phyloP scores from a whole-genome alignment of 2,888 invertebrate genomes.

The Nemapogon koenigi region DNA sequence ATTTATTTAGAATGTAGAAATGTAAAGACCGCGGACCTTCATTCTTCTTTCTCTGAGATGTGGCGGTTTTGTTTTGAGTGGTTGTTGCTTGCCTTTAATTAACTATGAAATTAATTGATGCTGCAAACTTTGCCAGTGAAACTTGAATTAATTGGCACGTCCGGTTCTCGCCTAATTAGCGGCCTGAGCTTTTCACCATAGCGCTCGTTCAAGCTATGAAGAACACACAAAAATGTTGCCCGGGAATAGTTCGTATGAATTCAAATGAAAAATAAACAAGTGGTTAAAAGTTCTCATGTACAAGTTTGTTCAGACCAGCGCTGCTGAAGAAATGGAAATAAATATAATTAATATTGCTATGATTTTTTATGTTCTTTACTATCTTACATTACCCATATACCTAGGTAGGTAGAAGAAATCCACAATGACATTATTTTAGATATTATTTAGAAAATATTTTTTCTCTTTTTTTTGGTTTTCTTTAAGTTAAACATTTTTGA shows the following conservation, averaged over 20 bases:
- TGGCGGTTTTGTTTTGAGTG: conserved; percentile 44
- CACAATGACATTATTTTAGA: too few relatives aligned
- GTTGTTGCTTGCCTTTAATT: conserved; percentile 44
- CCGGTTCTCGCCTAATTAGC: conserved; percentile 65
- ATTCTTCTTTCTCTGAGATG: conserved; percentile 19
- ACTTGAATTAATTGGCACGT: conserved; percentile 66
- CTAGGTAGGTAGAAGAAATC: too few relatives aligned
- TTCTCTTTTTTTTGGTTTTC: too few relatives aligned
- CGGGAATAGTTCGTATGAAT: conserved; percentile 36
- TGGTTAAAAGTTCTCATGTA: too few relatives aligned
- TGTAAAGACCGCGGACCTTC: not conserved
- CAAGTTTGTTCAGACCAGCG: too few relatives aligned
- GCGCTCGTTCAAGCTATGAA: conserved; percentile 55
- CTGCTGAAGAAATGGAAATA: too few relatives aligned
- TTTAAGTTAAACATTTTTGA: too few relatives aligned
- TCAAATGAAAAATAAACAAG: too few relatives aligned
- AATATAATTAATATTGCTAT: too few relatives aligned
- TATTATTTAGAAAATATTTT: too few relatives aligned
- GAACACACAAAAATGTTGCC: conserved; percentile 61
- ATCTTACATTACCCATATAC: too few relatives aligned
- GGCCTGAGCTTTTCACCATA: conserved; percentile 60
- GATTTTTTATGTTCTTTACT: too few relatives aligned
- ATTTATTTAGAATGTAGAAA: not conserved
- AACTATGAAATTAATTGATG: conserved; percentile 67
- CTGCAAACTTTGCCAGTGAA: conserved; percentile 63